A percentile compares a stretch with the other conserved stretches of the same genome.
phyloP scores from a whole-genome alignment of 2,797 vertebrate genomes.

The Gymnodraco acuticeps region DNA sequence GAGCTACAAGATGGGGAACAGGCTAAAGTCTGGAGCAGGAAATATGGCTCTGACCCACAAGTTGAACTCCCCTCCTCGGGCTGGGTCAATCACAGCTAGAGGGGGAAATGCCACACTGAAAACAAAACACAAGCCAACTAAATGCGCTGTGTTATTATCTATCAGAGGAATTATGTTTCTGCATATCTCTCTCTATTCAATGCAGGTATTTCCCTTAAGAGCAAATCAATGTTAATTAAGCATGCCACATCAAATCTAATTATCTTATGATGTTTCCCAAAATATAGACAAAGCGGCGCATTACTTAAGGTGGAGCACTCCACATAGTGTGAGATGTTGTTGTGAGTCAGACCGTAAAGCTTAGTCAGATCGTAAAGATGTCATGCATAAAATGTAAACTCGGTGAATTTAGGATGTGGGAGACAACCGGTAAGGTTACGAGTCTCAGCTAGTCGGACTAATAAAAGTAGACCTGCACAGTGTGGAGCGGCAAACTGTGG shows the following conservation, averaged over 20 bases:
- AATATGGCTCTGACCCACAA: slow-evolving; percentile 40
- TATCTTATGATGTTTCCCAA: slow-evolving; percentile 20
- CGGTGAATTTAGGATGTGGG: not conserved
- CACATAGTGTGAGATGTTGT: slow-evolving; percentile 19
- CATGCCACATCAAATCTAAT: slow-evolving; percentile 30
- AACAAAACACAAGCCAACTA: slow-evolving; percentile 32
- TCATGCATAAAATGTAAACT: not conserved
- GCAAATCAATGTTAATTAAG: slow-evolving; percentile 6
- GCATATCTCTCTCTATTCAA: slow-evolving; percentile 7
- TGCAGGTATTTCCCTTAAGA: slow-evolving; percentile 16
- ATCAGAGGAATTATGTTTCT: slow-evolving; percentile 25
- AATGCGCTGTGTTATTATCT: slow-evolving; percentile 21
- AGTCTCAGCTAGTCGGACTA: slow-evolving; percentile 2
- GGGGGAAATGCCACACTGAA: slow-evolving; percentile 56
- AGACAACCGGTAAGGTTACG: not conserved
- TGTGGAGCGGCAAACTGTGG: slow-evolving; percentile 18
- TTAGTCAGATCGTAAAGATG: no score
- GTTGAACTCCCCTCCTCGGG: slow-evolving; percentile 18
- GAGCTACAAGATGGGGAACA: not conserved
- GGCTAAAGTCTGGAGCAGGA: slow-evolving; percentile 26
- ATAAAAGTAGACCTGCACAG: not conserved
- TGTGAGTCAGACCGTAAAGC: slow-evolving; percentile 17
- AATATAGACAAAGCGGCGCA: slow-evolving; percentile 23
- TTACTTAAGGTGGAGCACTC: slow-evolving; percentile 35
- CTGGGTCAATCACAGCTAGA: slow-evolving; percentile 22